Conservation (phyloP, 2,888 invertebrate species). For the Campoplex nolae region DNA sequence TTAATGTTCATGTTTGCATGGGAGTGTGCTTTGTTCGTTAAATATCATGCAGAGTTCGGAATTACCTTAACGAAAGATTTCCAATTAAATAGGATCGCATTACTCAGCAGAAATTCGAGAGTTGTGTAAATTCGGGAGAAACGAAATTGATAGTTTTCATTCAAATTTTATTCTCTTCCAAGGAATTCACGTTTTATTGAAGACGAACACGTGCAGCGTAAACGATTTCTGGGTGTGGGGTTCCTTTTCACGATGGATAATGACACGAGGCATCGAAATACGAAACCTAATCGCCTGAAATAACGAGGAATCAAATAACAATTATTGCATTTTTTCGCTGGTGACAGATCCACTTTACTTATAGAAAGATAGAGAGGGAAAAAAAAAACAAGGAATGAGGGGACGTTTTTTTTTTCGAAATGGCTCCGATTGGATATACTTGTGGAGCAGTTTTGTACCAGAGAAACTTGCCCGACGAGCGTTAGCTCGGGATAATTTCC, state of each 20-base stretch:
- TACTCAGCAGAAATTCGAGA: background rate
- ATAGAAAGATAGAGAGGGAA: conserved; percentile 3
- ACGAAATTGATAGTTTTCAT: background rate
- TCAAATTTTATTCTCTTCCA: background rate
- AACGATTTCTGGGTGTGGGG: background rate
- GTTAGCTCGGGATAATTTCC: conserved; percentile 60
- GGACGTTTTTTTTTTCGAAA: conserved; percentile 36
- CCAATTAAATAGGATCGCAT: background rate
- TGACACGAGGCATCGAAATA: conserved; percentile 9
- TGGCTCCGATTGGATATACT: conserved; percentile 56
- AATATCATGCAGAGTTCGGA: background rate
- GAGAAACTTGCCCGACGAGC: conserved; percentile 31
- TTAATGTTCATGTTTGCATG: background rate
- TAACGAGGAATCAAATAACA: background rate
- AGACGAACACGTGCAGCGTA: conserved; percentile 1
- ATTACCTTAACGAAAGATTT: background rate
- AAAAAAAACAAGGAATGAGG: background rate
- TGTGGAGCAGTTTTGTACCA: conserved; percentile 44
- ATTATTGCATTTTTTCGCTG: background rate
- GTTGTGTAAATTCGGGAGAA: background rate
- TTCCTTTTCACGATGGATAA: background rate
- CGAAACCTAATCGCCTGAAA: conserved; percentile 25
- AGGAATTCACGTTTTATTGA: background rate
- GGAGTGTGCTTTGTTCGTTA: background rate
- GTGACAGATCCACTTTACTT: background rate